These are phyloP conservation scores for Linurgus olivaceus DNA, from an alignment of 2,797 vertebrate species.

Conservation along the genomic window DNA sequence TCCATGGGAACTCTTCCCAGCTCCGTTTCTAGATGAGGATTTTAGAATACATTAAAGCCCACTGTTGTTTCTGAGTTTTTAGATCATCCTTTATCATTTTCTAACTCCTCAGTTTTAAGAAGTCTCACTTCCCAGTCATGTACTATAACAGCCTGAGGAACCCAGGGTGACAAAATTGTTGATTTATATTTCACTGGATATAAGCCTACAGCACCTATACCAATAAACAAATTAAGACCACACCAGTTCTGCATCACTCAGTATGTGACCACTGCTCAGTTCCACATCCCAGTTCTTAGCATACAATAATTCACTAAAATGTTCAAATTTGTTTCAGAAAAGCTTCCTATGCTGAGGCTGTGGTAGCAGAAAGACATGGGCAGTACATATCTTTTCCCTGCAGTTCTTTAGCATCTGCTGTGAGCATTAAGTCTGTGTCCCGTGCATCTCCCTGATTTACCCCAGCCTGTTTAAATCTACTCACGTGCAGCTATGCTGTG, in stretches of 20 bases:
- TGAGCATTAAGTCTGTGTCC: background rate
- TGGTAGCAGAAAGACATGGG: background rate
- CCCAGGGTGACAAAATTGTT: background rate
- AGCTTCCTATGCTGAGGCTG: background rate
- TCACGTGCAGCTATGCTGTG: accelerated
- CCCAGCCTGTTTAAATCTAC: background rate
- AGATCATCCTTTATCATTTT: background rate
- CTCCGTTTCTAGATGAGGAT: background rate
- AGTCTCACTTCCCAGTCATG: accelerated
- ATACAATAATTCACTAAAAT: background rate
- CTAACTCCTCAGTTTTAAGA: background rate
- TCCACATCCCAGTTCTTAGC: background rate
- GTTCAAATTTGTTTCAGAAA: background rate
- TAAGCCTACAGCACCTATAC: background rate
- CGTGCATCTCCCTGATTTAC: background rate
- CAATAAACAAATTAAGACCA: background rate
- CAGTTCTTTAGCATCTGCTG: background rate
- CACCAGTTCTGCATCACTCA: background rate
- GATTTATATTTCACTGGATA: background rate
- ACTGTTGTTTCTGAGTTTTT: background rate
- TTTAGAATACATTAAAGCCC: background rate
- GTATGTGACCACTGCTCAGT: background rate
- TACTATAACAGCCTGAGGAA: background rate
- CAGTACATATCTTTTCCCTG: background rate
- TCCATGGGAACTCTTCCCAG: background rate